Base-by-base conservation (phyloP, 2,888 invertebrate genomes). In the Nematopogon swammerdamellus region DNA sequence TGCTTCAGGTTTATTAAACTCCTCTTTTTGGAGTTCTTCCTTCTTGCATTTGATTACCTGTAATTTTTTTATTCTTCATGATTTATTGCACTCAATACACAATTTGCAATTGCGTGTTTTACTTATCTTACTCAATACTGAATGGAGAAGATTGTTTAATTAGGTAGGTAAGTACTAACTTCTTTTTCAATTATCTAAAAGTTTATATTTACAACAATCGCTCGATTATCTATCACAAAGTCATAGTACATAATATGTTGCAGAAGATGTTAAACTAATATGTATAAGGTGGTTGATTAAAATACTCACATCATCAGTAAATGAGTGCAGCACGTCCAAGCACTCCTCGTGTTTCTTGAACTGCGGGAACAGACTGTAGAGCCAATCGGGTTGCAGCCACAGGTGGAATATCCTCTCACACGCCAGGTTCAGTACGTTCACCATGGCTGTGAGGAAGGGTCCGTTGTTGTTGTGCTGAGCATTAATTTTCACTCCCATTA, bases 291-390 rank as follows among this genome's bases (percentile, higher is more conserved):
- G 30, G 30, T 10, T 10, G 8, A n/a, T n/a, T n/a, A n/a, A n/a
- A n/a, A n/a, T 18, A 44, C 57, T 61, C 60, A 82, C 81, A 54
- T 72, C 58, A 55, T 80, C 67, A 16, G 73, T 86, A 57, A 89
- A 86, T 3, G 60, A 61, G 55, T 89, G 87, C 56, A 89, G 67
- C 16, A 77, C 63, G 44, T 73, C 62, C 4, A 87, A 53, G 55
- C 73, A 74, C 30, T 72, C 62, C 25, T 80, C 63, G 54, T 85
- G 83, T 48, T 77, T 70, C 47, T 64, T 68, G 3, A 82, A 84
- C 49, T 73, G 68, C 14, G 73, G 73, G 1, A 77, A 76, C 1
- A 76, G 57, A 53, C 75, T 74, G 65, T 82, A 89, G 46, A 88
- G 59, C 59, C 84, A 80, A n/a, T 76, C 73, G 0, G 79, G 74